phyloP scores from a whole-genome alignment of 64 coral and sea anemone genomes.

The Exaiptasia diaphana region DNA sequence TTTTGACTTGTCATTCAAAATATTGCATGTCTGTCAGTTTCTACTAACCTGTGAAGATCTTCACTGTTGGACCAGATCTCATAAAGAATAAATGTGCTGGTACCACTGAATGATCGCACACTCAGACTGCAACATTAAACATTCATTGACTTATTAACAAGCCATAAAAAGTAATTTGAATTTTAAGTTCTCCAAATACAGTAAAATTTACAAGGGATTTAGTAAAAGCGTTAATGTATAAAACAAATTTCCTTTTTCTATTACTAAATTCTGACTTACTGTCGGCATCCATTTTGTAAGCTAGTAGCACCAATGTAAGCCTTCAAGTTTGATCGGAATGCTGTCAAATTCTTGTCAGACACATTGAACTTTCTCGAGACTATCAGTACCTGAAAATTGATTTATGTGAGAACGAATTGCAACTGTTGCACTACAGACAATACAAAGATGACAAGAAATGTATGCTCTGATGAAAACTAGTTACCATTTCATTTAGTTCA shows the following conservation, averaged over 20 bases:
- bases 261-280: slow-evolving; percentile 46
- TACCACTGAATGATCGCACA: slow-evolving; percentile 59
- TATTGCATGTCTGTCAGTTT: not conserved
- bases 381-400: not conserved
- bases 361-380: slow-evolving; percentile 51
- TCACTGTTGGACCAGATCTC: slow-evolving; percentile 74
- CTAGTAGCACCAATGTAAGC: slow-evolving; percentile 64
- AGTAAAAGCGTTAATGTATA: not conserved
- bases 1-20: not conserved
- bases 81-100: slow-evolving; percentile 57
- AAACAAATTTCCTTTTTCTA: not conserved
- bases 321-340: slow-evolving; percentile 67
- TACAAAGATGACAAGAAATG: too few relatives aligned
- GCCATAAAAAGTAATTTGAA: not conserved
- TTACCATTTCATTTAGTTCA: slow-evolving; percentile 43
- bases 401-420: not conserved
- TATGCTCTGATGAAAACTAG: not conserved
- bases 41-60: slow-evolving; percentile 53
- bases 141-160: too few relatives aligned
- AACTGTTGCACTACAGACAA: too few relatives aligned
- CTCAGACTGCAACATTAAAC: slow-evolving; percentile 55
- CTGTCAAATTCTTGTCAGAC: not conserved
- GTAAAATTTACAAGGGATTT: not conserved
- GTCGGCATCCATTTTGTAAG: slow-evolving; percentile 56
- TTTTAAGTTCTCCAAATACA: not conserved